These are phyloP conservation scores for Pseudochaenichthys georgianus DNA, from an alignment of 2,797 vertebrate genomes.

Conservation along the genomic window DNA sequence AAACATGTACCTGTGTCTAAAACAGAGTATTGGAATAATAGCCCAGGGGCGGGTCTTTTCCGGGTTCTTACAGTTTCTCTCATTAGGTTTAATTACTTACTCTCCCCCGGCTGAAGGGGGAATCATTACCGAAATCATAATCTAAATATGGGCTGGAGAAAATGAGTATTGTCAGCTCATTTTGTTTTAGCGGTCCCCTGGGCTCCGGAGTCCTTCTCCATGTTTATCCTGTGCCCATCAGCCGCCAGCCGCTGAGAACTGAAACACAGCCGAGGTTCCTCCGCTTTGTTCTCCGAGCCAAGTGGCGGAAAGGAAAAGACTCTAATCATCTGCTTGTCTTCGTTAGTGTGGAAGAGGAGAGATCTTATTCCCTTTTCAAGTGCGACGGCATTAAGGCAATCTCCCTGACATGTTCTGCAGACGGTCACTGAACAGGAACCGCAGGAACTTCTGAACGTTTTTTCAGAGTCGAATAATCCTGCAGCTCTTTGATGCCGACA, in stretches of 20 bases:
- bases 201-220: constrained; percentile 61
- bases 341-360: constrained; percentile 50
- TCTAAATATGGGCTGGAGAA: constrained; percentile 66
- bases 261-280: constrained; percentile 60
- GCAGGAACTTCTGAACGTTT: constrained; percentile 30
- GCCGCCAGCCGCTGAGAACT: constrained; percentile 46
- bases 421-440: constrained; percentile 58
- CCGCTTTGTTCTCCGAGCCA: constrained; percentile 79
- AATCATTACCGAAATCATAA: constrained; percentile 66
- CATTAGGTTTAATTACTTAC: constrained; percentile 68
- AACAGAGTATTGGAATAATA: constrained; percentile 41
- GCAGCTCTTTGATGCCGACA: constrained; percentile 37
- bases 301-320: constrained; percentile 51
- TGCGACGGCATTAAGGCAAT: constrained; percentile 50
- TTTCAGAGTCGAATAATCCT: constrained; percentile 56
- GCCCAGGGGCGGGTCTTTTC: constrained; percentile 38
- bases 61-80: constrained; percentile 39
- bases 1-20: constrained; percentile 54
- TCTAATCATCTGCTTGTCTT: constrained; percentile 66
- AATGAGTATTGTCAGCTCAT: constrained; percentile 76
- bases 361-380: constrained; percentile 56
- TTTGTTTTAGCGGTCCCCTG: constrained; percentile 73
- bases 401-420: constrained; percentile 35
- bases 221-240: constrained; percentile 69
- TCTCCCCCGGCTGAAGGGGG: constrained; percentile 58